These are phyloP conservation scores for Lipotes vexillifer DNA, from an alignment of 2,113 vertebrate species.

Conservation along the genomic window DNA sequence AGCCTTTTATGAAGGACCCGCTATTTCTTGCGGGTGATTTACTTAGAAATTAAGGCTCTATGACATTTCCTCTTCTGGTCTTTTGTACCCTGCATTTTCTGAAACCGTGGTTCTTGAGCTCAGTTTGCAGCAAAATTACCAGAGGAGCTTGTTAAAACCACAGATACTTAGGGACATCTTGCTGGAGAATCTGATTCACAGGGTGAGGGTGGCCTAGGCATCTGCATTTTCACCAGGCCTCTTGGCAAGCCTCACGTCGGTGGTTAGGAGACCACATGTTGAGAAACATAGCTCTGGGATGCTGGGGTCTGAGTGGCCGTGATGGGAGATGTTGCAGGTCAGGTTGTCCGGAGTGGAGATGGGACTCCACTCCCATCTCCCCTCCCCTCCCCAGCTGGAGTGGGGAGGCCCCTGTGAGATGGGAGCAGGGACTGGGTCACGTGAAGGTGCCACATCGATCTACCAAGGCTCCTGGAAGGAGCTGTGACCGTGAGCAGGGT, in stretches of 20 bases:
- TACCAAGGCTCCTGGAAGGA: neutral
- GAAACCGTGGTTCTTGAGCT: neutral
- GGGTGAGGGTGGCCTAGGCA: neutral
- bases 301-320: rapidly evolving
- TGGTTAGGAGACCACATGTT: rapidly evolving
- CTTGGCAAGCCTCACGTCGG: neutral
- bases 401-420: neutral
- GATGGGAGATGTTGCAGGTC: rapidly evolving
- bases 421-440: rapidly evolving
- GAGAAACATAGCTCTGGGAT: neutral
- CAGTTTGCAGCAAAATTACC: too few species aligned
- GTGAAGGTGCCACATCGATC: rapidly evolving
- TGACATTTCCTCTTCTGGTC: rapidly evolving
- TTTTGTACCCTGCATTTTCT: too few species aligned
- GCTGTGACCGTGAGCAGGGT: rapidly evolving
- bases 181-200: neutral
- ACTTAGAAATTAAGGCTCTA: rapidly evolving
- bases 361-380: too few species aligned
- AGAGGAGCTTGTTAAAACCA: too few species aligned
- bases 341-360: rapidly evolving
- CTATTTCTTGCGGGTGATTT: neutral
- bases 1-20: rapidly evolving
- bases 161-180: rapidly evolving
- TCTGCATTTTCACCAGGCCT: rapidly evolving
- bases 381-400: too few species aligned